phyloP scores from a whole-genome alignment of 1,140 invertebrate species.

The Bilobella aurantiaca region DNA sequence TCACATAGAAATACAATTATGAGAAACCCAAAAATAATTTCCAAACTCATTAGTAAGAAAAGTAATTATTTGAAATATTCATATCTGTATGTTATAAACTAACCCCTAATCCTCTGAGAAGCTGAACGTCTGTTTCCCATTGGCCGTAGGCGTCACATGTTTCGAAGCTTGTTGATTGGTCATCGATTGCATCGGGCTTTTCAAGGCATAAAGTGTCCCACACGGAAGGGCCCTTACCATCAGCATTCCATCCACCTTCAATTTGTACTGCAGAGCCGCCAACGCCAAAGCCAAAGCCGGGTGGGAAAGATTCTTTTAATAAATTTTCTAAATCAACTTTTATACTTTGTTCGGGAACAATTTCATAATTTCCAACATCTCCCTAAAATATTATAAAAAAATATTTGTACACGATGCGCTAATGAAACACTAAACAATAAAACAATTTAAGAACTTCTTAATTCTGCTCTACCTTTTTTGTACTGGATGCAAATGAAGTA shows the following conservation, averaged over 20 bases:
- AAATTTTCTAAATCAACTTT: neutral
- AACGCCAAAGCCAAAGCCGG: conserved; percentile 30
- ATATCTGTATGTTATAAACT: neutral
- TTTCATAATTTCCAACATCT: no score
- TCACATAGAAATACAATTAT: no score
- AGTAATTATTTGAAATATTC: no score
- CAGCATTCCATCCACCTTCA: conserved; percentile 57
- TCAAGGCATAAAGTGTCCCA: conserved; percentile 24
- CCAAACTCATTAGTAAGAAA: no score
- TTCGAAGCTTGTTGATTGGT: conserved; percentile 51
- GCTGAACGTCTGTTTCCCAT: conserved; percentile 53
- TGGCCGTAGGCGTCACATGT: conserved; percentile 60
- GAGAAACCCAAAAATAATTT: no score
- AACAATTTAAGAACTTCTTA: no score
- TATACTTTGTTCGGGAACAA: neutral
- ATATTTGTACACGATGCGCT: no score
- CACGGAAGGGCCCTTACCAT: conserved; percentile 37
- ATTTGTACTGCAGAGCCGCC: conserved; percentile 43
- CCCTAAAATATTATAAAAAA: no score
- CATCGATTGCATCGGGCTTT: conserved; percentile 40
- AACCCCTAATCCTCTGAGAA: conserved; percentile 37
- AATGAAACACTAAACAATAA: no score
- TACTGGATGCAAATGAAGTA: no score
- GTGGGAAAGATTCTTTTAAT: conserved; percentile 19
- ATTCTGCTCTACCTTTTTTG: no score